phyloP scores from a whole-genome alignment of 2,888 invertebrate genomes.

The Orgyia antiqua region DNA sequence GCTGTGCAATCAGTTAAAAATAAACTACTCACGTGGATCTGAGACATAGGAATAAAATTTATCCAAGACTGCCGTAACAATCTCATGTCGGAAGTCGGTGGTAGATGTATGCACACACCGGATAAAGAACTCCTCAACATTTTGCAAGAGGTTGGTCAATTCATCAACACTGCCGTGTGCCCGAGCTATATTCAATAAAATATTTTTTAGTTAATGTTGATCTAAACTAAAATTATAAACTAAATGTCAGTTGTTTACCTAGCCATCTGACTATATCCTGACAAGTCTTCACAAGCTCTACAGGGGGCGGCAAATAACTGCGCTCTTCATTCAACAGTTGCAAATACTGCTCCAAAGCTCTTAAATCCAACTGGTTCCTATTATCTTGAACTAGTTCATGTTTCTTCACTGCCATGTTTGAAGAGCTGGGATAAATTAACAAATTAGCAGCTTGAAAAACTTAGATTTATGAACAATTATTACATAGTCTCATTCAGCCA shows the following conservation, averaged over 20 bases:
- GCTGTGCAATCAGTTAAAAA: no score
- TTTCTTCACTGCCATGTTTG: slow-evolving; percentile 78
- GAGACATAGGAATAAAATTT: slow-evolving; percentile 80
- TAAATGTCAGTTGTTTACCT: no score
- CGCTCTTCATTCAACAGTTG: slow-evolving; percentile 68
- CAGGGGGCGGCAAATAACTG: slow-evolving; percentile 51
- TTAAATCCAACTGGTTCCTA: slow-evolving; percentile 50
- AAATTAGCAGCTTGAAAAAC: not conserved
- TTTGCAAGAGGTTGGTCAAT: slow-evolving; percentile 44
- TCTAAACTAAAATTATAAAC: not conserved
- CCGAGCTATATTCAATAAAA: slow-evolving; percentile 33
- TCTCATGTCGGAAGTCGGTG: slow-evolving; percentile 54
- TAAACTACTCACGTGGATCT: slow-evolving; percentile 63
- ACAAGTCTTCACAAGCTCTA: slow-evolving; percentile 65
- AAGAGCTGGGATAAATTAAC: slow-evolving; percentile 2
- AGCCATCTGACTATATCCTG: slow-evolving; percentile 71
- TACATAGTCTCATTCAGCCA: not conserved
- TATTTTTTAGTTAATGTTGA: not conserved
- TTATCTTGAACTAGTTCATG: slow-evolving; percentile 73
- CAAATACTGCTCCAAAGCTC: slow-evolving; percentile 62
- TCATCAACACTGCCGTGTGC: slow-evolving; percentile 40
- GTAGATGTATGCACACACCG: slow-evolving; percentile 44
- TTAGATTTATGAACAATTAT: not conserved
- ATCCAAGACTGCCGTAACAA: slow-evolving; percentile 75
- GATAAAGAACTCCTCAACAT: slow-evolving; percentile 54